phyloP scores from a whole-genome alignment of 2,797 vertebrate genomes.

The Knipowitschia caucasica region DNA sequence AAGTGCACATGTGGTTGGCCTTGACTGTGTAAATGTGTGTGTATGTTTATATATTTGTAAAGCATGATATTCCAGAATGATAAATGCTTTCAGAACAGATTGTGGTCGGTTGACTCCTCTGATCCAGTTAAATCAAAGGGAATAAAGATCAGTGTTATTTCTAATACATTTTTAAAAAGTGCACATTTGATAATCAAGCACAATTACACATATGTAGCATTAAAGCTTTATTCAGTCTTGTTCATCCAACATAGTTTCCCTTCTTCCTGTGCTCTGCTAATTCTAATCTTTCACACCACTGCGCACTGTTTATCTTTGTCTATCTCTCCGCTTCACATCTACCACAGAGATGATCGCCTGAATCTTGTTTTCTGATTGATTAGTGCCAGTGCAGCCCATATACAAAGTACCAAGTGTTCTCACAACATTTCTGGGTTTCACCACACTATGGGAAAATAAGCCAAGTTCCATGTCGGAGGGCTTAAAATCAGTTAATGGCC shows the following conservation, averaged over 20 bases:
- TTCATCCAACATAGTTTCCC: conserved; percentile 1
- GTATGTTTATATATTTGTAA: conserved; percentile 3
- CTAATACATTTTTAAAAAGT: conserved; percentile 31
- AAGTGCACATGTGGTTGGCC: conserved; percentile 85
- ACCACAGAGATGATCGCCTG: conserved; percentile 28
- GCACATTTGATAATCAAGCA: conserved; percentile 14
- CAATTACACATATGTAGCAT: conserved; percentile 35
- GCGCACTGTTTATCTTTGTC: conserved; percentile 6
- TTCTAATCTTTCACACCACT: conserved; percentile 19
- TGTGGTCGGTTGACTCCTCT: conserved; percentile 33
- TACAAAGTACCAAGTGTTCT: conserved; percentile 52
- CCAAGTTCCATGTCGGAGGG: conserved; percentile 45
- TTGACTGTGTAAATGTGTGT: conserved; percentile 56
- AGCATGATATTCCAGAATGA: conserved; percentile 3
- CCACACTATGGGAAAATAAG: conserved; percentile 58
- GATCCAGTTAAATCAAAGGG: conserved; percentile 49
- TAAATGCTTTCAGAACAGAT: conserved; percentile 24
- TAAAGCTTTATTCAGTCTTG: conserved; percentile 24
- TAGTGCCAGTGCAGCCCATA: conserved; percentile 39
- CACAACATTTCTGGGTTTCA: conserved; percentile 53
- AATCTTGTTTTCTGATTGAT: conserved; percentile 52
- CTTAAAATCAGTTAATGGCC: conserved; percentile 62
- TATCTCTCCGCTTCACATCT: conserved; percentile 26
- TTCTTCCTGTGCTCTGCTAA: conserved; percentile 24
- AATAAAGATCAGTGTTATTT: conserved; percentile 11